Evolutionary conservation across 2,888 invertebrate species (phyloP).

Genomic region (Diogma glabrata): DNA sequence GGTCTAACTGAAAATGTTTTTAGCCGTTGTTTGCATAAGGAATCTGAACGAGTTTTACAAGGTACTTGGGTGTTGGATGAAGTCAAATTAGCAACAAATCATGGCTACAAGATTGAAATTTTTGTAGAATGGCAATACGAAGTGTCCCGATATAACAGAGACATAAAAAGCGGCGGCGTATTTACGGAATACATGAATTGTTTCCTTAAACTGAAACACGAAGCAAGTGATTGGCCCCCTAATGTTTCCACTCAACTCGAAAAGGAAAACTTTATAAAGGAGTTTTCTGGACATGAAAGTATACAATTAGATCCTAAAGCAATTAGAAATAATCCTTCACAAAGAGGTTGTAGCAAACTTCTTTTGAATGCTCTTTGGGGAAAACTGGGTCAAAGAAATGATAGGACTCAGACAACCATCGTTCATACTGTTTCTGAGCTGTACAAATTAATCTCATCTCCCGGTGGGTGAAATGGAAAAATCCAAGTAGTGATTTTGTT

Average conservation of each 20-base stretch:
- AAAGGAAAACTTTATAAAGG: conserved; percentile 19
- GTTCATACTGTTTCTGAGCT: neutral
- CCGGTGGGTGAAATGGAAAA: no score
- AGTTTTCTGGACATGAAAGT: conserved; percentile 20
- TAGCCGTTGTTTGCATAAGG: neutral
- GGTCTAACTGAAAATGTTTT: neutral
- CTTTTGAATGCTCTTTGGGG: neutral
- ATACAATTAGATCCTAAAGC: conserved; percentile 19
- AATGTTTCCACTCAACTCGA: conserved; percentile 15
- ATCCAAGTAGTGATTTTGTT: no score
- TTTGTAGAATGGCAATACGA: no score
- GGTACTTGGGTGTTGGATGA: neutral
- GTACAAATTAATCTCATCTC: neutral
- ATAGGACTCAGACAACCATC: neutral
- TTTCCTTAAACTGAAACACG: conserved; percentile 22
- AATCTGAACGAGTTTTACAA: neutral
- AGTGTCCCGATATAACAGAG: no score
- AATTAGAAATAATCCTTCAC: conserved; percentile 21
- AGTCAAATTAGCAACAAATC: neutral
- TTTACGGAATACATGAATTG: conserved; percentile 24
- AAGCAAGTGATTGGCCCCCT: conserved; percentile 21
- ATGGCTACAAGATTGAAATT: neutral
- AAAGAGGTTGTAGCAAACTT: no score
- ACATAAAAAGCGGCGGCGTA: conserved; percentile 15
- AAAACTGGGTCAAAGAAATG: neutral